Evolutionary conservation across 1,140 invertebrate species (phyloP).

Genomic region (Lordiphosa stackelbergi): DNA sequence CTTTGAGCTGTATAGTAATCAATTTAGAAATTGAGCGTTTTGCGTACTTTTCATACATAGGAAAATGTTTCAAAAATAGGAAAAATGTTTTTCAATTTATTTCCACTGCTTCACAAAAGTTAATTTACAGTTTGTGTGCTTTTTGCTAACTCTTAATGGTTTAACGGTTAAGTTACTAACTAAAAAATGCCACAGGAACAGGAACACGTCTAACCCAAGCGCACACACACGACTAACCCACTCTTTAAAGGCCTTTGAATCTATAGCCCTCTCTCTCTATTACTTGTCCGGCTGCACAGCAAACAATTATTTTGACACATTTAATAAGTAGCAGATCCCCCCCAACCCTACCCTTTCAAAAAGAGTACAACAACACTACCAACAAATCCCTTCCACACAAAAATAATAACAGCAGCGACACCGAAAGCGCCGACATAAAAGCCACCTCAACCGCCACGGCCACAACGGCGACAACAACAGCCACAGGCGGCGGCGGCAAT

Average conservation of each 20-base stretch:
- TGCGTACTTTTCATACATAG: too few species aligned
- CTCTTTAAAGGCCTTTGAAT: neutral
- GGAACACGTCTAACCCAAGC: conserved; percentile 2
- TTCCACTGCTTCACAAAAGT: too few species aligned
- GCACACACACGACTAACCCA: conserved; percentile 10
- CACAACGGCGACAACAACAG: conserved; percentile 45
- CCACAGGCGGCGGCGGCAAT: conserved; percentile 28
- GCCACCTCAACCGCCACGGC: conserved; percentile 64
- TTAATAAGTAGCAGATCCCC: conserved; percentile 48
- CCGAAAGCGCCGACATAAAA: conserved; percentile 78
- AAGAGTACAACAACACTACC: conserved; percentile 42
- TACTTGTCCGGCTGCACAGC: conserved; percentile 7
- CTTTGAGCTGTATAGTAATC: too few species aligned
- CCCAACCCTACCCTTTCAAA: conserved; percentile 8
- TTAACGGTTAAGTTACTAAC: conserved; percentile 41
- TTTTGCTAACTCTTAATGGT: too few species aligned
- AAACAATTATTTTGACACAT: conserved; percentile 15
- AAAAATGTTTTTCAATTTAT: too few species aligned
- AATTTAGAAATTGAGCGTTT: too few species aligned
- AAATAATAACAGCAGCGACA: conserved; percentile 77
- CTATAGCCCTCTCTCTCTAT: neutral
- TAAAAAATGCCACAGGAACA: conserved; percentile 14
- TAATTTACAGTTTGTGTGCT: too few species aligned
- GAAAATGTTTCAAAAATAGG: too few species aligned
- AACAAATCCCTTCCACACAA: conserved; percentile 45